Base-by-base conservation (phyloP, 2,113 vertebrate species). In the Salvelinus alpinus region DNA sequence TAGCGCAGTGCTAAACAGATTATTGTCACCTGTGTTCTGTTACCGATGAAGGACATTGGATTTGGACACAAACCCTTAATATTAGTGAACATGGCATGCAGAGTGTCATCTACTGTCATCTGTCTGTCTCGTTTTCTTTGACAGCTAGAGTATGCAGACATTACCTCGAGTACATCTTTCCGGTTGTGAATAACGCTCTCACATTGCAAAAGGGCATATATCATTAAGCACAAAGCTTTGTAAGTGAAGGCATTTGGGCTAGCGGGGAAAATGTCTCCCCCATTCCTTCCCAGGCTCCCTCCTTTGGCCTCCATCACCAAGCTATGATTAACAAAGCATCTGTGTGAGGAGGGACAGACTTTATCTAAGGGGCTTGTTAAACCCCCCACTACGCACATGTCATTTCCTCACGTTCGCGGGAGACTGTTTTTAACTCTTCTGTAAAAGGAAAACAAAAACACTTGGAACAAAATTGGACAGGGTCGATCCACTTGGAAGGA, bases 341-440 rank as follows among this genome's bases (percentile, higher is more conserved):
- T 78, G 74, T 34, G 18, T 31, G n/a, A 51, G 73, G 4, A 71
- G 11, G 65, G 60, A 72, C 66, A 57, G 65, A 70, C 62, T 22
- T 62, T 62, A 62, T 62, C 59, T 22, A 62, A 62, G 59, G 59
- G 59, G 77, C 72, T 84, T 75, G 75, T 80, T 76, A 82, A 83
- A 79, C 38, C 70, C 6, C 12, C 69, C n/a, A 68, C 54, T 74
- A 38, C 44, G 38, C 69, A 27, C 20, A 54, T 75, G 75, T 65
- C 64, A 74, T 75, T 77, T 75, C 75, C 57, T 20, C 27, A 47
- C 67, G 14, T 34, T 44, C 25, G 27, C 25, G 13, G 34, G 47
- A 22, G 22, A 48, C 25, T 38, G 25, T 20, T 73, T 77, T 57
- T 27, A 67, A 75, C 65, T 70, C 64, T 44, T 34, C 73, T 62